A percentile compares a stretch with the other conserved stretches of the same genome.
These are phyloP conservation scores for Omphaloscelis lunosa DNA, from an alignment of 2,888 invertebrate genomes.

Conservation along the genomic window DNA sequence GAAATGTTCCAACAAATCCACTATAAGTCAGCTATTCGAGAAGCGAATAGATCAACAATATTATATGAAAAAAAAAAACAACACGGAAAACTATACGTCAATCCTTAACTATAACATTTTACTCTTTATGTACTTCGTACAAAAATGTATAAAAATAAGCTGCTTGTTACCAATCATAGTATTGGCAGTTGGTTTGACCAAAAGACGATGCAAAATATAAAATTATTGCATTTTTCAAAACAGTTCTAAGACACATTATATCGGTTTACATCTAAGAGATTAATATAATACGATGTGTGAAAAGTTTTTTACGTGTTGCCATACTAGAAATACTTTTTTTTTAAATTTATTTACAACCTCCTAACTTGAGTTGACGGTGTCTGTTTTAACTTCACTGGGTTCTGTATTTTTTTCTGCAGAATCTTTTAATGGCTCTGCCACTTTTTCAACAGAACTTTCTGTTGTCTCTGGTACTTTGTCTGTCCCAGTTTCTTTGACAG, in stretches of 20 bases:
- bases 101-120: slow-evolving; percentile 32
- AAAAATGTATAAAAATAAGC: slow-evolving; percentile 41
- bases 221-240: slow-evolving; percentile 28
- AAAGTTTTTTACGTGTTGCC: slow-evolving; percentile 28
- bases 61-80: slow-evolving; percentile 49
- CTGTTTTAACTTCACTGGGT: slow-evolving; percentile 45
- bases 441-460: slow-evolving; percentile 18
- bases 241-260: slow-evolving; percentile 51
- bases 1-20: slow-evolving; percentile 33
- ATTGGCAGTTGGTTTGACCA: slow-evolving; percentile 55
- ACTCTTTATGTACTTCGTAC: slow-evolving; percentile 57
- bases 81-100: slow-evolving; percentile 30
- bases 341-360: slow-evolving; percentile 53
- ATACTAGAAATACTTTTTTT: slow-evolving; percentile 39
- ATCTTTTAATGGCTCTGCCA: slow-evolving; percentile 23
- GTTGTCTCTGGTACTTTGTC: slow-evolving; percentile 1
- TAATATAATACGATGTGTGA: slow-evolving; percentile 51
- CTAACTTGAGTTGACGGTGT: slow-evolving; percentile 43
- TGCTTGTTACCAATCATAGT: slow-evolving; percentile 40
- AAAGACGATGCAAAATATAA: slow-evolving; percentile 41
- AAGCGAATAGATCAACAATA: slow-evolving; percentile 45
- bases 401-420: slow-evolving; percentile 24
- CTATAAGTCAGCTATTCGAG: slow-evolving; percentile 38
- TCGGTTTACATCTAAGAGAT: slow-evolving; percentile 47
- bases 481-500: slow-evolving; percentile 19